Conservation (phyloP, 2,888 invertebrate species). For the Terebella lapidaria region DNA sequence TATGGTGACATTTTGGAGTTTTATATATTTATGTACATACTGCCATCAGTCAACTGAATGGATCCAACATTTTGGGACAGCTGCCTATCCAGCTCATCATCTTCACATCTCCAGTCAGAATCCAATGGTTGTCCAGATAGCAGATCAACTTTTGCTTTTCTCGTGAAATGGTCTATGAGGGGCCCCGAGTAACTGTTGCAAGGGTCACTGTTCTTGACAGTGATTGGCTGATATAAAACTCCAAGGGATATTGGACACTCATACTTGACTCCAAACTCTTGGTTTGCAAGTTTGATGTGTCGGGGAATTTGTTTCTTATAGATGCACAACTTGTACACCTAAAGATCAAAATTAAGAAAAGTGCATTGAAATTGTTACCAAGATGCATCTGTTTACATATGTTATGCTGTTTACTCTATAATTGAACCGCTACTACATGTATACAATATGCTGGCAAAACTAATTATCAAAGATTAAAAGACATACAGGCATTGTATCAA, state of each 20-base stretch:
- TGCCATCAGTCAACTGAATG: slow-evolving; percentile 42
- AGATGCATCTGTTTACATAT: too few relatives aligned
- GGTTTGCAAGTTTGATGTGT: slow-evolving; percentile 37
- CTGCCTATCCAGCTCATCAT: slow-evolving; percentile 39
- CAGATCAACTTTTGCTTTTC: slow-evolving; percentile 45
- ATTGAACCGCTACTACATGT: too few relatives aligned
- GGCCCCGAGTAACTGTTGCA: slow-evolving; percentile 45
- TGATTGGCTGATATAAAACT: slow-evolving; percentile 43
- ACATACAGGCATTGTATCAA: too few relatives aligned
- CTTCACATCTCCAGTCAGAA: slow-evolving; percentile 39
- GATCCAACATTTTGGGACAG: slow-evolving; percentile 32
- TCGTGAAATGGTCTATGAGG: slow-evolving; percentile 42
- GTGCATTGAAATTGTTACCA: too few relatives aligned
- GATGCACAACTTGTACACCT: slow-evolving; percentile 1
- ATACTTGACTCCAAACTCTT: slow-evolving; percentile 31
- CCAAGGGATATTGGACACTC: slow-evolving; percentile 49
- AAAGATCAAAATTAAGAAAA: not conserved
- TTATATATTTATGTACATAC: too few relatives aligned
- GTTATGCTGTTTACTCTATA: too few relatives aligned
- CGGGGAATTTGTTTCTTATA: slow-evolving; percentile 40
- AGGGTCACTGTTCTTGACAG: slow-evolving; percentile 41
- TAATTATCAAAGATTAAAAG: too few relatives aligned
- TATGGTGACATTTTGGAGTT: too few relatives aligned
- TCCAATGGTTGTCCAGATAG: slow-evolving; percentile 36
- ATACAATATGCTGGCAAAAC: too few relatives aligned